Evolutionary conservation across 2,888 invertebrate species (phyloP).

Genomic region (Oxycera nigricornis): DNA sequence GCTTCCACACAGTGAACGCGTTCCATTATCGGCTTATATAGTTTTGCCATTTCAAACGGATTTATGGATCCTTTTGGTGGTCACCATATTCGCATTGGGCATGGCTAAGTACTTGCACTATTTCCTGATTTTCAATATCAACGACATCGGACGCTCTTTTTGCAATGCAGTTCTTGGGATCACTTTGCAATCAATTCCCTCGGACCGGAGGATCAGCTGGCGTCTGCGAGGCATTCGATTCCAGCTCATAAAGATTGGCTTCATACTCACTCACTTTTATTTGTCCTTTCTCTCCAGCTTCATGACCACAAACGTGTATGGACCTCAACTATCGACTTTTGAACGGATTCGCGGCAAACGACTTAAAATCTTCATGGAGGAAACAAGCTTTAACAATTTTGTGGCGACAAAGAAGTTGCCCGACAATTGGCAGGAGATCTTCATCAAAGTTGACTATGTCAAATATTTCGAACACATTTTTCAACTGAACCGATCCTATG

Average conservation of each 20-base stretch:
- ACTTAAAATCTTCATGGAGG: neutral
- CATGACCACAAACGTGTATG: neutral
- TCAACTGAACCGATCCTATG: neutral
- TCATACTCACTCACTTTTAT: conserved; percentile 7
- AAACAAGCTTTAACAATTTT: neutral
- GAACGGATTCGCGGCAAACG: neutral
- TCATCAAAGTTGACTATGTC: neutral
- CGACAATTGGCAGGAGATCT: neutral
- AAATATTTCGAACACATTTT: neutral
- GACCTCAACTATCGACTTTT: neutral
- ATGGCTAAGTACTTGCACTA: neutral
- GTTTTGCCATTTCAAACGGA: neutral
- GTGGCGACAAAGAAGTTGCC: neutral
- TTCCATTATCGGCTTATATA: neutral
- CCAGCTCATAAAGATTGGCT: neutral
- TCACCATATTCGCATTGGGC: neutral
- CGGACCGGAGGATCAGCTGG: neutral
- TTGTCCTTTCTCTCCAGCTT: conserved; percentile 1
- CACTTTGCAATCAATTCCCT: neutral
- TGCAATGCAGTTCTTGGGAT: neutral
- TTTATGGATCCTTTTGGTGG: neutral
- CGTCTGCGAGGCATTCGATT: neutral
- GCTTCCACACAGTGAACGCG: neutral
- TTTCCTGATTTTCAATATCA: neutral
- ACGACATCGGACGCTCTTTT: neutral